Base-by-base conservation (phyloP, 2,113 vertebrate species). In the Lepisosteus osseus region DNA sequence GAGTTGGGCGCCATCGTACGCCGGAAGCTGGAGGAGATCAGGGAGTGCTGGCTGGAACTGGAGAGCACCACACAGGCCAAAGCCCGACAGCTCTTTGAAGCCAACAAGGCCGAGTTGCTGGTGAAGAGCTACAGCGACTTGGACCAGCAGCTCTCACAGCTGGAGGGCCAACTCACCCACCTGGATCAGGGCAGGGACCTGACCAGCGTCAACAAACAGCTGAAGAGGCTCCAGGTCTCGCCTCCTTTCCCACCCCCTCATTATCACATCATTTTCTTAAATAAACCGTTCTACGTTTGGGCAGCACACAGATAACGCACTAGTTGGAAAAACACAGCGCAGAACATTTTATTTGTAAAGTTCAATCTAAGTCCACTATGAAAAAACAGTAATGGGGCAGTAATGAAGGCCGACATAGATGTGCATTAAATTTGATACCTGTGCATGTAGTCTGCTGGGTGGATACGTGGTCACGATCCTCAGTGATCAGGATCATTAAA, bases 41-140 rank as follows among this genome's bases (percentile, higher is more conserved):
- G 92, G 29, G 94, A 94, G 80, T 96, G 95, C 80, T 97, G 95
- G 95, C 87, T 86, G 0, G 95, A 96, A 67, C 89, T 97, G 77
- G 95, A 97, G 86, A 93, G 89, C 82, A 93, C 91, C 68, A 94
- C 95, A 0, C 95, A 96, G 84, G 93, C 92, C 71, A 95, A 94
- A 80, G 95, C 95, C 0, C 87, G 88, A 42, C 94, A 96, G 84
- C 94, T 97, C 62, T 95, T 96, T 1, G 94, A 97, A 74, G 90
- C 94, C 79, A 95, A 93, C 80, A 93, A 92, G 76, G 93, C 94
- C 0, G 93, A 96, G 80, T 92, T 92, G 72, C 90, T 96, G 82
- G 91, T 93, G 29, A 94, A 96, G 84, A 95, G 91, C 81, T 97
- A 95, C 2, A 79, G 85, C 0, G 94, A 93, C 57, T 87, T 97